Percentiles rank a stretch among this genome's conserved stretches.
Evolutionary conservation across 2,797 vertebrate genomes (phyloP).

Genomic region (Hypotaenidia philippensis): DNA sequence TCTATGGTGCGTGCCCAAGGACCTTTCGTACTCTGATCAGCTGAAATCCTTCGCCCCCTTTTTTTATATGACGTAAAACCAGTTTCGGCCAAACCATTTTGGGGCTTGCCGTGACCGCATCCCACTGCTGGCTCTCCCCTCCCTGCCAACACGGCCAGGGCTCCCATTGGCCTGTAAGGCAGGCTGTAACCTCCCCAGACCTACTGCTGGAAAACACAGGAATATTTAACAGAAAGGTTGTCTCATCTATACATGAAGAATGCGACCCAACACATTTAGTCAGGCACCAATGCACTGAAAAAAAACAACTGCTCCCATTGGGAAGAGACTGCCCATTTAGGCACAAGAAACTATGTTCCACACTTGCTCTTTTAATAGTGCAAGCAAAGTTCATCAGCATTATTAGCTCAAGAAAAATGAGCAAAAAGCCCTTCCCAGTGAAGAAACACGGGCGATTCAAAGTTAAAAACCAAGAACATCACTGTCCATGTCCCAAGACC

Average conservation of each 20-base stretch:
- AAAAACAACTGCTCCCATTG: constrained; percentile 68
- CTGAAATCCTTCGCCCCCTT: constrained; percentile 56
- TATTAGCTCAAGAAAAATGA: constrained; percentile 25
- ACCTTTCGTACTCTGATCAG: constrained; percentile 72
- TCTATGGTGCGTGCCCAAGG: constrained; percentile 25
- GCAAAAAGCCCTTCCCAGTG: neutral
- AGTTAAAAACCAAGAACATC: neutral
- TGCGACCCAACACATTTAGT: constrained; percentile 87
- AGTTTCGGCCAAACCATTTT: constrained; percentile 73
- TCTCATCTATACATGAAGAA: constrained; percentile 84
- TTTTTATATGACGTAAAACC: constrained; percentile 75
- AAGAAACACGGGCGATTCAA: accelerated
- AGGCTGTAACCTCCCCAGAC: constrained; percentile 54
- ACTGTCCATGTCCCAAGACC: neutral
- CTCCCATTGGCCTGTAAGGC: constrained; percentile 57
- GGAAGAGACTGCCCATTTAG: constrained; percentile 59
- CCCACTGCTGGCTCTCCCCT: constrained; percentile 63
- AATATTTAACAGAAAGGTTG: constrained; percentile 90
- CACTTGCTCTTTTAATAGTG: neutral
- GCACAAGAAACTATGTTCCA: neutral
- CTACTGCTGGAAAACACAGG: constrained; percentile 87
- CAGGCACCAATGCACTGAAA: constrained; percentile 80
- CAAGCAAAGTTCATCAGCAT: constrained; percentile 19
- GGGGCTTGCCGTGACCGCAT: constrained; percentile 57
- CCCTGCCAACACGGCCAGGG: constrained; percentile 10